Base-by-base conservation (phyloP, 2,888 invertebrate species). In the Antheraea assamensis region DNA sequence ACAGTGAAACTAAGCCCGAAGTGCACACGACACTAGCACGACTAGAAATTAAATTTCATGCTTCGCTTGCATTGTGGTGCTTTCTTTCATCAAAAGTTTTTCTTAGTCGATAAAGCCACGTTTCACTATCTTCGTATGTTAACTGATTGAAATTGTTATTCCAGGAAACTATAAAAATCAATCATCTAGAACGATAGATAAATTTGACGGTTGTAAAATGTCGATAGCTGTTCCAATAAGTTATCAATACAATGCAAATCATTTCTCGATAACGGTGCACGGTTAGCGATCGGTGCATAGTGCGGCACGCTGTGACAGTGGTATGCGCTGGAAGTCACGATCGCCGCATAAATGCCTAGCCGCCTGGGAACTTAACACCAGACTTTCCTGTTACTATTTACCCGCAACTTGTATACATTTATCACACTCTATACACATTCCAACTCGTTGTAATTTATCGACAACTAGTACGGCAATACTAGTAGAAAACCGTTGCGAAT, bases 291-390 rank as follows among this genome's bases (percentile, higher is more conserved):
- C 5, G 21, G 52, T 52, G 52, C 52, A 52, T 15, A 66, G 24
- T 42, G 24, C 42, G 30, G 30, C 27, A 17, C 58, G 30, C 42
- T 27, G 31, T 58, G 27, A 35, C 31, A n/a, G 71, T 71, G 83
- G 82, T 78, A 83, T 81, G 81, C 80, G 78, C 75, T 71, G 74
- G 74, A 71, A 78, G 81, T 81, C 83, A 83, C 83, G 82, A 82
- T 73, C 73, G 61, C 31, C 74, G 72, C 58, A 52, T 47, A 83
- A 81, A 81, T 79, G 75, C 81, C 80, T 76, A 68, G 78, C 79
- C 80, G 81, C 47, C 74, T 78, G 77, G 77, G 83, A 81, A 81
- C 75, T 76, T 78, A 81, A 78, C 77, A 74, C 72, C 71, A n/a
- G 70, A 71, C 75, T 72, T 73, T 73, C 73, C 73, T 73, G 58